These are phyloP conservation scores for Dicycla oo DNA, from an alignment of 2,888 invertebrate species.

Conservation along the genomic window DNA sequence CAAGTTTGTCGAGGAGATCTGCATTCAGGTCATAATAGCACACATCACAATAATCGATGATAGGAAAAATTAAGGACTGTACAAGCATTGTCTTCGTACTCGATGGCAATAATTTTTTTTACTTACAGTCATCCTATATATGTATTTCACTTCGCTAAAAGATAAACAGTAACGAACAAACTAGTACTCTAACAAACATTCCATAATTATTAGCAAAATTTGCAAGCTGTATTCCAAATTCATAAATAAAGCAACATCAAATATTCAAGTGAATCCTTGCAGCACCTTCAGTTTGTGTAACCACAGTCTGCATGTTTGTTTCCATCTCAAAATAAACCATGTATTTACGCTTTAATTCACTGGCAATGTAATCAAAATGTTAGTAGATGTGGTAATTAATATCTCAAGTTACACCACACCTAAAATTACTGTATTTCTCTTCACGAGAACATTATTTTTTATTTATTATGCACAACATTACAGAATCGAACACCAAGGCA, in stretches of 20 bases:
- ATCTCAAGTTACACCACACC: slow-evolving; percentile 27
- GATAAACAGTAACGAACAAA: neutral
- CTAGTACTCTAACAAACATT: slow-evolving; percentile 1
- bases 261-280: slow-evolving; percentile 33
- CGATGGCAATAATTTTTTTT: no score
- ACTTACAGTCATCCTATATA: no score
- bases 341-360: slow-evolving; percentile 43
- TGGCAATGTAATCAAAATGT: slow-evolving; percentile 46
- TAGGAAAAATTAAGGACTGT: no score
- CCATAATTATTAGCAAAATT: slow-evolving; percentile 14
- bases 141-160: neutral
- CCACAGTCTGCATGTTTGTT: slow-evolving; percentile 43
- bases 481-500: neutral
- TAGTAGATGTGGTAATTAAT: slow-evolving; percentile 39
- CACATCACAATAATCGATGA: no score
- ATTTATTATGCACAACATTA: neutral
- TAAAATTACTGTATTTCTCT: slow-evolving; percentile 20
- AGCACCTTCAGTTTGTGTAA: slow-evolving; percentile 58
- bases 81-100: no score
- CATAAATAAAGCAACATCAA: slow-evolving; percentile 51
- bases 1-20: no score
- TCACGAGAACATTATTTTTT: neutral
- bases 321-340: slow-evolving; percentile 39
- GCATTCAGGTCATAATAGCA: no score
- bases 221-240: slow-evolving; percentile 21